These are phyloP conservation scores for Drosophila simulans DNA, from an alignment of 1,140 invertebrate genomes.

Conservation along the genomic window DNA sequence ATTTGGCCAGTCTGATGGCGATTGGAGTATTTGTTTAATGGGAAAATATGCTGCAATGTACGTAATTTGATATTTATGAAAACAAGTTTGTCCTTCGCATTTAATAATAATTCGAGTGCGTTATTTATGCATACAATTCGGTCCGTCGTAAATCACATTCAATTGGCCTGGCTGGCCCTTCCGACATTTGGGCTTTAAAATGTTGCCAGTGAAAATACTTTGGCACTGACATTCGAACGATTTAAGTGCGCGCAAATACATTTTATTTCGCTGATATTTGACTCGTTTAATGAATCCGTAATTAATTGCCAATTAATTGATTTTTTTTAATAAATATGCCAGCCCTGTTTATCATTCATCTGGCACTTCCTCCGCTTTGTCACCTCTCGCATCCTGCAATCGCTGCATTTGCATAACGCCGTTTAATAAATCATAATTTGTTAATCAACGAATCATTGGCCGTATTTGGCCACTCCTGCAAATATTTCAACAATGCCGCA, in stretches of 20 bases:
- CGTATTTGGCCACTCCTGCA: constrained; percentile 40
- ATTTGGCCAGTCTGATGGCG: constrained; percentile 14
- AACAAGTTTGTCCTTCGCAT: background rate
- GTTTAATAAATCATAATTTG: constrained; percentile 30
- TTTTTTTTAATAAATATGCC: constrained; percentile 38
- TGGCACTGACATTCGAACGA: background rate
- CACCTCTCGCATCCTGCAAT: constrained; percentile 22
- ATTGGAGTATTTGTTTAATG: constrained; percentile 21
- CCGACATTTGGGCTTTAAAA: background rate
- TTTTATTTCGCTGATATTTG: constrained; percentile 20
- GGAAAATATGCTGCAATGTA: constrained; percentile 13
- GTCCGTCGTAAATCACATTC: background rate
- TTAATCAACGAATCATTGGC: constrained; percentile 43
- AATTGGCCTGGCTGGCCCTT: background rate
- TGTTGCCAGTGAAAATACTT: background rate
- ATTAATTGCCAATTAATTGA: constrained; percentile 62
- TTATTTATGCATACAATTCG: constrained; percentile 19
- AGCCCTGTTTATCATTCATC: constrained; percentile 17
- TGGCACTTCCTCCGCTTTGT: constrained; percentile 34
- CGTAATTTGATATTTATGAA: constrained; percentile 32
- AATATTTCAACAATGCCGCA: constrained; percentile 23
- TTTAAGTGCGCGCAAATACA: background rate
- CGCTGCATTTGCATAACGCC: constrained; percentile 15
- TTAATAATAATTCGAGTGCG: background rate
- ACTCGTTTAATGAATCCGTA: constrained; percentile 40